Percentiles rank a stretch among this genome's conserved stretches.
Evolutionary conservation across 2,888 invertebrate species (phyloP).

Genomic region (Gasteruption jaculator): DNA sequence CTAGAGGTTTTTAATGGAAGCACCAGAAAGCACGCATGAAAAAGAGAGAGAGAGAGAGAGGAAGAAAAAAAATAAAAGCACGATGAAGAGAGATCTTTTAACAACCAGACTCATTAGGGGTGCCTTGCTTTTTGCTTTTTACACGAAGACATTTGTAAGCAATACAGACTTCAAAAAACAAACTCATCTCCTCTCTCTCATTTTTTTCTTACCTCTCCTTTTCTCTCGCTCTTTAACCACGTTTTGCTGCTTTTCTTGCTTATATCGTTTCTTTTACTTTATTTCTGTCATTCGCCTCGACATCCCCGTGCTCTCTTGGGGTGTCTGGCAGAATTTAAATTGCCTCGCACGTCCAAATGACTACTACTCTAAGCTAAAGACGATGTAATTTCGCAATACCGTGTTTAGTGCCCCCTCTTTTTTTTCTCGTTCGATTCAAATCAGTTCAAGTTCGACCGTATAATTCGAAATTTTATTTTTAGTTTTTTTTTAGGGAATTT

Average conservation of each 20-base stretch:
- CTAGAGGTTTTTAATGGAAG: too few species aligned
- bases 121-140: constrained; percentile 41
- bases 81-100: constrained; percentile 38
- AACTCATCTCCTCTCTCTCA: constrained; percentile 35
- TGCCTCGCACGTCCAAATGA: too few species aligned
- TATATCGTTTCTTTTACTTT: too few species aligned
- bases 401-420: too few species aligned
- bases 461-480: too few species aligned
- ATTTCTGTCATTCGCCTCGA: constrained; percentile 26
- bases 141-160: constrained; percentile 51
- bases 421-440: too few species aligned
- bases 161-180: constrained; percentile 47
- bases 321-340: constrained; percentile 39
- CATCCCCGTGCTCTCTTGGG: constrained; percentile 21
- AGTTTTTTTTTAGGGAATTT: too few species aligned
- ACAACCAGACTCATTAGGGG: constrained; percentile 51
- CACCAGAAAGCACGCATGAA: too few species aligned
- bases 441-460: too few species aligned
- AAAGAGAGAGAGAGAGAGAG: not conserved
- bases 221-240: constrained; percentile 31
- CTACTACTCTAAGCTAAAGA: too few species aligned
- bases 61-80: not conserved
- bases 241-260: constrained; percentile 14
- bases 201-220: constrained; percentile 19
- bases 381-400: too few species aligned